Evolutionary conservation across 2,113 vertebrate species (phyloP).

Genomic region (Merops nubicus): DNA sequence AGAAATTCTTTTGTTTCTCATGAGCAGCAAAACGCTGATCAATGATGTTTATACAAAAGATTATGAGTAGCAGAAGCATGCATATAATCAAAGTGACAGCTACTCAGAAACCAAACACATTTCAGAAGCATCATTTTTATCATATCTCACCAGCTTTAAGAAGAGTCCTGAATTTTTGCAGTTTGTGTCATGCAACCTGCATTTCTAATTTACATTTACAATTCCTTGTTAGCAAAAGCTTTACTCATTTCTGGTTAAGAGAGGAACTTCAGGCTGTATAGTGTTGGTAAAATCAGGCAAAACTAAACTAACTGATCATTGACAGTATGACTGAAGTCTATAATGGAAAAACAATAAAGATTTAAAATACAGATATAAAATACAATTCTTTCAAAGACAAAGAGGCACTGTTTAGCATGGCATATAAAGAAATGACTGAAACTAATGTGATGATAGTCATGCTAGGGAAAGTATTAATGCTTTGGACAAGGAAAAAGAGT

Average conservation of each 20-base stretch:
- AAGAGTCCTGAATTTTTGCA: neutral
- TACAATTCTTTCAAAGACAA: neutral
- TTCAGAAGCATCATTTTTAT: neutral
- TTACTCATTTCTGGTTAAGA: neutral
- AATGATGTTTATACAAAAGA: neutral
- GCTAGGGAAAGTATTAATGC: neutral
- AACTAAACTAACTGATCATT: neutral
- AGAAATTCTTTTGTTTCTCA: neutral
- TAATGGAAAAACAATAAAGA: neutral
- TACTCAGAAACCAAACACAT: neutral
- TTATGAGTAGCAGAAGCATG: neutral
- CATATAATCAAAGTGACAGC: neutral
- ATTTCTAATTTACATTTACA: neutral
- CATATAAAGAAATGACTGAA: neutral
- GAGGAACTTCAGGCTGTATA: neutral
- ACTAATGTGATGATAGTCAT: neutral
- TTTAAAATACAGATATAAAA: neutral
- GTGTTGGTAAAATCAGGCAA: neutral
- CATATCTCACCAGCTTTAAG: neutral
- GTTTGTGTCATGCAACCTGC: neutral
- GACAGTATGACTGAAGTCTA: neutral
- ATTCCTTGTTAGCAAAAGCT: neutral
- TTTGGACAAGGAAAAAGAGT: neutral
- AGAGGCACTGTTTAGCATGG: neutral
- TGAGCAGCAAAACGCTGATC: neutral